These are phyloP conservation scores for Hemistola chrysoprasaria DNA, from an alignment of 2,888 invertebrate species.

Conservation along the genomic window DNA sequence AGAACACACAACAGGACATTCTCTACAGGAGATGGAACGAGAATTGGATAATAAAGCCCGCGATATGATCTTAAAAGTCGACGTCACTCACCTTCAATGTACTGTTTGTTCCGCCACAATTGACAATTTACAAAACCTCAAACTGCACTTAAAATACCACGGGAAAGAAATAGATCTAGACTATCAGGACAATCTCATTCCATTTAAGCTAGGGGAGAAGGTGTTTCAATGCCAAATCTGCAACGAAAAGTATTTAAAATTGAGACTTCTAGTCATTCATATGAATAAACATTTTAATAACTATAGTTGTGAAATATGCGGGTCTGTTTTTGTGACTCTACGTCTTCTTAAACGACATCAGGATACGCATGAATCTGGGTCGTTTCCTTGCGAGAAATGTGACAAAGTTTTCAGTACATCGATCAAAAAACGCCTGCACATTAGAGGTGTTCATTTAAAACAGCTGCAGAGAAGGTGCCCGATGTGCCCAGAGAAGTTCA, in stretches of 20 bases:
- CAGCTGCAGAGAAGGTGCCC: constrained; percentile 54
- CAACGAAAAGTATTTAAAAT: constrained; percentile 48
- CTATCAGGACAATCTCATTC: constrained; percentile 58
- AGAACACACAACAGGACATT: constrained; percentile 47
- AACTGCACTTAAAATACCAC: constrained; percentile 54
- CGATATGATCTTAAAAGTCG: constrained; percentile 59
- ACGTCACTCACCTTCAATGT: constrained; percentile 54
- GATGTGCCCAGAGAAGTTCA: constrained; percentile 62
- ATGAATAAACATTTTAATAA: constrained; percentile 70
- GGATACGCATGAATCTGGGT: constrained; percentile 55
- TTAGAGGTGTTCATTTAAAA: constrained; percentile 59
- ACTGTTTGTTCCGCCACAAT: constrained; percentile 47
- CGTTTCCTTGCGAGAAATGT: constrained; percentile 61
- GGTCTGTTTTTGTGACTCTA: constrained; percentile 55
- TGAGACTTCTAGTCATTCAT: constrained; percentile 58
- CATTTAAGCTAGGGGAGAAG: constrained; percentile 54
- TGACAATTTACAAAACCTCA: constrained; percentile 43
- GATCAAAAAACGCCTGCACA: constrained; percentile 52
- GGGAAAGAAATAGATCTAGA: constrained; percentile 47
- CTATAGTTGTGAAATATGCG: constrained; percentile 66
- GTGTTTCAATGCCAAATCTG: constrained; percentile 61
- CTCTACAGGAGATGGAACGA: constrained; percentile 43
- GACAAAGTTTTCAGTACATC: constrained; percentile 61
- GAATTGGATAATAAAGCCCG: constrained; percentile 48
- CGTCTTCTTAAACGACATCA: constrained; percentile 52